Conservation (phyloP, 2,888 invertebrate species). For the Sphaeridia pumilis region DNA sequence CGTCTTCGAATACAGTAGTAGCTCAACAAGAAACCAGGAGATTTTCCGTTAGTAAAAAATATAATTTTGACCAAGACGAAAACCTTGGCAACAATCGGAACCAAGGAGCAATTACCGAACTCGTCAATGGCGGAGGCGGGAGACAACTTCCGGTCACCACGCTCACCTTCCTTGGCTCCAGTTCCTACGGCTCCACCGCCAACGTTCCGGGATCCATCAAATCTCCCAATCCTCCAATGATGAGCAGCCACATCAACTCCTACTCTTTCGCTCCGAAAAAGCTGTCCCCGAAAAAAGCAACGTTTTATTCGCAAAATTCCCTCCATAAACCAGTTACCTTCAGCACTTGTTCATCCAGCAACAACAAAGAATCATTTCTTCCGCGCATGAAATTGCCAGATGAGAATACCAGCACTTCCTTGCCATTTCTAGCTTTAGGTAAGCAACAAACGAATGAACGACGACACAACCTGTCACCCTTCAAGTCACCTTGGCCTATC, state of each 20-base stretch:
- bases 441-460: no score
- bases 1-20: no score
- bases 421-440: constrained; percentile 18
- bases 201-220: constrained; percentile 11
- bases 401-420: constrained; percentile 15
- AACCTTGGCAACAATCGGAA: neutral
- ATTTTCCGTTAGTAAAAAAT: constrained; percentile 23
- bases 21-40: constrained; percentile 18
- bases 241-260: constrained; percentile 1
- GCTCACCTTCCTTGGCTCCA: constrained; percentile 27
- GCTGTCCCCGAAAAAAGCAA: constrained; percentile 13
- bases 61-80: constrained; percentile 11
- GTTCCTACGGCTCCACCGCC: constrained; percentile 11
- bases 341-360: constrained; percentile 14
- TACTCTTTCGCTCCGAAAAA: constrained; percentile 7
- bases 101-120: no score
- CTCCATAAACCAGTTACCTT: constrained; percentile 10
- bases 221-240: neutral
- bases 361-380: constrained; percentile 26
- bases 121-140: neutral
- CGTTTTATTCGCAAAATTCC: constrained; percentile 8
- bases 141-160: constrained; percentile 32
- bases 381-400: constrained; percentile 26
- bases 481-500: no score
- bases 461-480: no score